phyloP scores from a whole-genome alignment of 35 echinoderm and acorn worm genomes.

The Apostichopus parvimensis region DNA sequence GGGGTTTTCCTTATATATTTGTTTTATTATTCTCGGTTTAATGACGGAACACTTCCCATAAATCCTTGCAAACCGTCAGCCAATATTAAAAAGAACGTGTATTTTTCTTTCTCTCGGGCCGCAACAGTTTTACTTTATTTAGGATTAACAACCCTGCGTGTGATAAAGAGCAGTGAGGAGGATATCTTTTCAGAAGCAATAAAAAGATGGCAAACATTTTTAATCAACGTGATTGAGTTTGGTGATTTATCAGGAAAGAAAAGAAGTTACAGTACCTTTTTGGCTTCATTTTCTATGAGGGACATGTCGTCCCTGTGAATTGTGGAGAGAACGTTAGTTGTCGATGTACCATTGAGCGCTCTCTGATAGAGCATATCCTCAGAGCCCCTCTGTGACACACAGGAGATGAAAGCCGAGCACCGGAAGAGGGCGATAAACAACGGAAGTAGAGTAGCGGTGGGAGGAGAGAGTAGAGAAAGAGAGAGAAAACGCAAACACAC shows the following conservation, averaged over 20 bases:
- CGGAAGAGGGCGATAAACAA: conserved; percentile 53
- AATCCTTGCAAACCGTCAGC: background rate
- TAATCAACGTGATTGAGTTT: conserved; percentile 25
- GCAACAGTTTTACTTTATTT: background rate
- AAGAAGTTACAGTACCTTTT: conserved; percentile 55
- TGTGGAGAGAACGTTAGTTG: conserved; percentile 64
- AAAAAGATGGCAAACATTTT: conserved; percentile 38
- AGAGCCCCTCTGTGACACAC: conserved; percentile 62
- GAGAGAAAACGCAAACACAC: conserved; percentile 62
- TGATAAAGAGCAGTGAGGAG: background rate
- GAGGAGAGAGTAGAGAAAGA: conserved; percentile 61
- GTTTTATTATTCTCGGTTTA: background rate
- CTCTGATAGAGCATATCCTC: conserved; percentile 61
- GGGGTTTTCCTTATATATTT: background rate
- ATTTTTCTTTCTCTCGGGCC: background rate
- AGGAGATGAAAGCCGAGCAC: conserved; percentile 3
- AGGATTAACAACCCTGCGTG: conserved; percentile 1
- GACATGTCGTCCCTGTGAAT: conserved; percentile 61
- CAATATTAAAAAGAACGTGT: background rate
- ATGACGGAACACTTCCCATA: background rate
- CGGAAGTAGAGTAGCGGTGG: conserved; percentile 42
- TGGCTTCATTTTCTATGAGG: conserved; percentile 61
- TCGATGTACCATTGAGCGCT: conserved; percentile 55
- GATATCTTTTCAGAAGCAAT: conserved; percentile 4
- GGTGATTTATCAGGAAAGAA: conserved; percentile 36